Evolutionary conservation across 2,888 invertebrate species (phyloP).

Genomic region (Diloba caeruleocephala): DNA sequence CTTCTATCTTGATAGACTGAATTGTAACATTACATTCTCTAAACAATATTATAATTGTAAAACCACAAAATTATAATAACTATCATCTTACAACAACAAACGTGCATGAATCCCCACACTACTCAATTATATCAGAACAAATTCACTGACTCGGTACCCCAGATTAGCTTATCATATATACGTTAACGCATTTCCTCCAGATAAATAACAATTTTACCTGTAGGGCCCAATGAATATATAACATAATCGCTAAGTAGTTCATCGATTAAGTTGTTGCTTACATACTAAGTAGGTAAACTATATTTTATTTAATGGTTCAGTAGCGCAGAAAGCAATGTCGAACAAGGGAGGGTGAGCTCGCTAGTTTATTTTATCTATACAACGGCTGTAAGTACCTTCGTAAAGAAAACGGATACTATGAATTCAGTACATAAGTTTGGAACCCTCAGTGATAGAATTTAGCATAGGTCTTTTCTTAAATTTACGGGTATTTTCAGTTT

Average conservation of each 20-base stretch:
- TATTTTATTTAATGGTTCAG: neutral
- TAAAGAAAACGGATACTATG: too few relatives aligned
- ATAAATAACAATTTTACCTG: neutral
- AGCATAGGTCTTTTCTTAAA: too few relatives aligned
- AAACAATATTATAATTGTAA: too few relatives aligned
- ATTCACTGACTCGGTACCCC: neutral
- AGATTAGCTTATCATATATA: conserved; percentile 1
- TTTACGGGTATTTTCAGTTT: too few relatives aligned
- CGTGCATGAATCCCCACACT: conserved; percentile 1
- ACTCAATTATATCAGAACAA: conserved; percentile 2
- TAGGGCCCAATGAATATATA: conserved; percentile 3
- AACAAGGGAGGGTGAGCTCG: neutral
- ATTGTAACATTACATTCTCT: too few relatives aligned
- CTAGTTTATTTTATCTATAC: too few relatives aligned
- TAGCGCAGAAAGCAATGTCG: neutral
- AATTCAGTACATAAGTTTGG: too few relatives aligned
- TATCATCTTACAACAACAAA: conserved; percentile 6
- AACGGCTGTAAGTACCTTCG: too few relatives aligned
- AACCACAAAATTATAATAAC: too few relatives aligned
- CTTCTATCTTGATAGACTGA: too few relatives aligned
- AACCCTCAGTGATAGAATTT: too few relatives aligned
- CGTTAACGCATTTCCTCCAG: neutral
- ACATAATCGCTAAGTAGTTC: conserved; percentile 16
- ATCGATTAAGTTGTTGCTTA: conserved; percentile 12
- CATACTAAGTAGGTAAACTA: conserved; percentile 2